Evolutionary conservation across 2,888 invertebrate genomes (phyloP).

Genomic region (Cinara cedri): DNA sequence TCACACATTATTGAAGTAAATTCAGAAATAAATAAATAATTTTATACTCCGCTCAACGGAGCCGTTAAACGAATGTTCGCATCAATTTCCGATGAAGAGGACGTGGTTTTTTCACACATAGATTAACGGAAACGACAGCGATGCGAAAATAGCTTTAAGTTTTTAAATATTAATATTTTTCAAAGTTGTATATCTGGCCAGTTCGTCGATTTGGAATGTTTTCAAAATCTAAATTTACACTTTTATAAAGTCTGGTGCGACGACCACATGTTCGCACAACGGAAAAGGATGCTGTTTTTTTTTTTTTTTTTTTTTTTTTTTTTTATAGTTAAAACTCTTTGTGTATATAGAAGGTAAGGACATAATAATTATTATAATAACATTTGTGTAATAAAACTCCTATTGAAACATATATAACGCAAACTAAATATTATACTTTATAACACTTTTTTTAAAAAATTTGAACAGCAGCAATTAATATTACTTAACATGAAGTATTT

Average conservation of each 20-base stretch:
- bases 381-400: not conserved
- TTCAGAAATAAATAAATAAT: not conserved
- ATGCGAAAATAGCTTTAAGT: constrained; percentile 45
- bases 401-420: no score
- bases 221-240: constrained; percentile 56
- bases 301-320: constrained; percentile 32
- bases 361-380: constrained; percentile 22
- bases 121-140: constrained; percentile 41
- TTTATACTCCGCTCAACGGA: not conserved
- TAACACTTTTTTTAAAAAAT: no score
- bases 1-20: not conserved
- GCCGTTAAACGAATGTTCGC: constrained; percentile 4
- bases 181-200: constrained; percentile 52
- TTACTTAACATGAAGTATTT: no score
- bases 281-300: constrained; percentile 48
- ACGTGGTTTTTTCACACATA: constrained; percentile 20
- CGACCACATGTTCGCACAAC: constrained; percentile 53
- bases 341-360: constrained; percentile 21
- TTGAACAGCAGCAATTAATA: no score
- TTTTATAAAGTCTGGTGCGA: constrained; percentile 49
- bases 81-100: not conserved
- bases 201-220: constrained; percentile 54
- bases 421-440: no score
- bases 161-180: constrained; percentile 55
- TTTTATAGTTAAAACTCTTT: constrained; percentile 11